Base-by-base conservation (phyloP, 2,888 invertebrate species). In the Aethes cnicana region DNA sequence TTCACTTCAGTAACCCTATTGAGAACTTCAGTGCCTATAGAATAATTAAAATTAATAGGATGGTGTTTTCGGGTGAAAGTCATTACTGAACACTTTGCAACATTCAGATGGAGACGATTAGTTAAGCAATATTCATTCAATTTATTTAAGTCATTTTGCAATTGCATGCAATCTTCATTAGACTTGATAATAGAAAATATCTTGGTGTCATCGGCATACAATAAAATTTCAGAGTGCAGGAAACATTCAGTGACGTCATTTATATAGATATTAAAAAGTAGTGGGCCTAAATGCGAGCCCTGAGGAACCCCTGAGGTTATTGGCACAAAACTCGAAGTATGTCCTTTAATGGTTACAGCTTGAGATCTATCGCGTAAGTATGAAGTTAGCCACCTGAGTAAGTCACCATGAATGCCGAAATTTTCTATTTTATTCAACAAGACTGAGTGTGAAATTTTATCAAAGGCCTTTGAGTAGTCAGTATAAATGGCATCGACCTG, bases 401-500 rank as follows among this genome's bases (percentile, higher is more conserved):
- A n/a, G 16, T 16, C 16, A 3, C 30, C 30, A 16, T 30, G 30
- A 14, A 30, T 30, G 8, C 30, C 30, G 3, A 14, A 30, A 1
- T 1, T 3, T 16, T 30, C 30, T 8, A 30, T 14, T 14, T 30
- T 30, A 3, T 16, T n/a, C 1, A 14, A 30, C 4, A 3, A 30
- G 7, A 30, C 16, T 2, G 30, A 30, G 8, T 30, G 30, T 1
- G 30, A 43, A 18, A 57, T 28, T 47, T 56, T 58, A 25, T 56
- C 58, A 47, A 60, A 60, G 0, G 56, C 55, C 41, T 58, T 60
- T 6, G 53, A 52, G 17, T 37, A 58, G n/a, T 56, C 55, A 2
- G 55, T 55, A 36, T 59, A 56, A 20, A 57, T 39, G 6, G 36
- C 50, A 23, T 60, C 59, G 6, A 62, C 48, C 43, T 58, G 62